phyloP scores from a whole-genome alignment of 2,113 vertebrate genomes.

The cattle (Bos taurus) region DNA sequence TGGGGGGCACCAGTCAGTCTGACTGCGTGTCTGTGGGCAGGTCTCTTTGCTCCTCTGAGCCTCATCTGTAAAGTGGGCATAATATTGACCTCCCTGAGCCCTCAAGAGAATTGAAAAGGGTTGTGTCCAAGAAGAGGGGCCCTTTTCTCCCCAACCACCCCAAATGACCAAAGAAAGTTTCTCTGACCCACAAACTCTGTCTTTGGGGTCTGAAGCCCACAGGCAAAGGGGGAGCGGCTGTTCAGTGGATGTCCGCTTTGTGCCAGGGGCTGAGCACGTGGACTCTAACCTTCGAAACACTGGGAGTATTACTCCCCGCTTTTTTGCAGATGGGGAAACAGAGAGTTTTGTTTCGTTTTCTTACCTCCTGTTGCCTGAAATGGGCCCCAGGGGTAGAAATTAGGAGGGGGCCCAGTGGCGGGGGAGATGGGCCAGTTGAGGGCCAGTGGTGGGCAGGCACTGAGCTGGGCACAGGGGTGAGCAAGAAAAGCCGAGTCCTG shows the following conservation, averaged over 20 bases:
- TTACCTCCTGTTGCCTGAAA: neutral
- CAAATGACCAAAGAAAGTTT: neutral
- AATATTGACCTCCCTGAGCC: neutral
- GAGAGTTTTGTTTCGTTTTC: neutral
- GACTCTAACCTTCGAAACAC: neutral
- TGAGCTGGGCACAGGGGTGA: neutral
- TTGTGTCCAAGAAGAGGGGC: neutral
- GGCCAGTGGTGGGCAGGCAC: neutral
- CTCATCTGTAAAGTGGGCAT: neutral
- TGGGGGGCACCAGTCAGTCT: neutral
- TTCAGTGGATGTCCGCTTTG: neutral
- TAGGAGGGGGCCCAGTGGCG: rapidly evolving
- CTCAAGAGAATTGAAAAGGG: neutral
- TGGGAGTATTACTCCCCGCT: neutral
- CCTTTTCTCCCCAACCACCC: neutral
- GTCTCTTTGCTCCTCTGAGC: neutral
- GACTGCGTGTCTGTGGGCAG: neutral
- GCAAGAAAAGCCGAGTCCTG: neutral
- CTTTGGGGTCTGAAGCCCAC: neutral
- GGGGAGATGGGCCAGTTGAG: neutral
- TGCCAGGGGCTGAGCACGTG: neutral
- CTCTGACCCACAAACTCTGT: neutral
- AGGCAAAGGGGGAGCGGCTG: neutral
- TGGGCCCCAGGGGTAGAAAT: neutral
- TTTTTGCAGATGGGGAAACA: neutral